Conservation (phyloP, 2,797 vertebrate genomes). For the Xenops minutus region DNA sequence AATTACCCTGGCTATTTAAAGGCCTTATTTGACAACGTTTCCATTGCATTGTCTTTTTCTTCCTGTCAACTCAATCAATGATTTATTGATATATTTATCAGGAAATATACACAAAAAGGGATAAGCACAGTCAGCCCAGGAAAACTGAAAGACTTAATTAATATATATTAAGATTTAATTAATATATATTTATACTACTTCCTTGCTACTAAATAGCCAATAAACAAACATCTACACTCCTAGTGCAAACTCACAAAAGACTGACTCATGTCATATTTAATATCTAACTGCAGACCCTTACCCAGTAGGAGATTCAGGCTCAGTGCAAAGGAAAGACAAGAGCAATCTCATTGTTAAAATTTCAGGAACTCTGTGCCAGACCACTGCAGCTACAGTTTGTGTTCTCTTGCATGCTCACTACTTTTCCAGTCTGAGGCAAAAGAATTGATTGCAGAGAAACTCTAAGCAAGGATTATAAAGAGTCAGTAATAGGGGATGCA, state of each 20-base stretch:
- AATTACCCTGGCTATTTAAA: slow-evolving; percentile 3
- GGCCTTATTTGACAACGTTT: not conserved
- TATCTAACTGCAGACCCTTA: not conserved
- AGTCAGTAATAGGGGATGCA: not conserved
- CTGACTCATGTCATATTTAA: not conserved
- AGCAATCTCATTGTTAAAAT: not conserved
- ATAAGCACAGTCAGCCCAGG: not conserved
- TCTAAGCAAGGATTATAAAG: not conserved
- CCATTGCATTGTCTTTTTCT: not conserved
- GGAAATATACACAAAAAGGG: not conserved
- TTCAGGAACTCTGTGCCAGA: not conserved
- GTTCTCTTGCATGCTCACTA: not conserved
- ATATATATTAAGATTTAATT: not conserved
- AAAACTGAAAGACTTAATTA: not conserved
- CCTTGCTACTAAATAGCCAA: not conserved
- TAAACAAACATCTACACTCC: not conserved
- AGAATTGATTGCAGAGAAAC: not conserved
- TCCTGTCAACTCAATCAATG: not conserved
- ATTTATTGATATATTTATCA: slow-evolving; percentile 3
- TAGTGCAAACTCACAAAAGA: not conserved
- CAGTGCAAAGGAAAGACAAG: not conserved
- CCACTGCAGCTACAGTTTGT: not conserved
- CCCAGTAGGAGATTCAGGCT: not conserved
- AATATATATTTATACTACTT: not conserved
- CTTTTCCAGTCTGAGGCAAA: not conserved